phyloP scores from a whole-genome alignment of 1,140 invertebrate genomes.

The Portunus trituberculatus region DNA sequence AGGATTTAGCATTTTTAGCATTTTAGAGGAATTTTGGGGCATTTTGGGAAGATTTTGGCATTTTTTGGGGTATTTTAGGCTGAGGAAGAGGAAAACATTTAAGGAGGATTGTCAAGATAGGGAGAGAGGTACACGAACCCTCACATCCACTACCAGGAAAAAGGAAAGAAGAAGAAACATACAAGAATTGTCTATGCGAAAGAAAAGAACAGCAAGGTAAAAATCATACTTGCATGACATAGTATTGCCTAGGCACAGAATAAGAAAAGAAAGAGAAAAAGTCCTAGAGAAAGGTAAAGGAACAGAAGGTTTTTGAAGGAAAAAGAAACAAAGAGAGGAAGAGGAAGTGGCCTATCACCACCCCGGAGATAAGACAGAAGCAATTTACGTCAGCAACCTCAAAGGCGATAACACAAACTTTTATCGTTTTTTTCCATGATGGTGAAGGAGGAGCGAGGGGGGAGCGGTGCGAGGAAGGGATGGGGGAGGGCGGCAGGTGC shows the following conservation, averaged over 20 bases:
- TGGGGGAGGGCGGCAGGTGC: neutral
- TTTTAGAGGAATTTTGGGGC: too few relatives aligned
- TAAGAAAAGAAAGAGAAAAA: neutral
- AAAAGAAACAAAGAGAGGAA: slow-evolving; percentile 17
- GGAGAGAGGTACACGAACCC: neutral
- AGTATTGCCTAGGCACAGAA: neutral
- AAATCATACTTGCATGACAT: too few relatives aligned
- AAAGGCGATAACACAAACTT: slow-evolving; percentile 64
- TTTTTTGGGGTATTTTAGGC: too few relatives aligned
- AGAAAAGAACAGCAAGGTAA: too few relatives aligned
- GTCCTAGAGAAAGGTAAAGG: neutral
- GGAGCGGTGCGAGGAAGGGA: neutral
- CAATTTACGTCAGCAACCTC: slow-evolving; percentile 64
- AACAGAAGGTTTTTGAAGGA: neutral
- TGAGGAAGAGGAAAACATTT: too few relatives aligned
- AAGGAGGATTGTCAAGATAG: too few relatives aligned
- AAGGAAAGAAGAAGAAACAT: neutral
- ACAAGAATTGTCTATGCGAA: too few relatives aligned
- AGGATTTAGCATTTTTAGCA: too few relatives aligned
- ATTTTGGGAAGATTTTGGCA: too few relatives aligned
- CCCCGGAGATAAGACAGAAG: slow-evolving; percentile 59
- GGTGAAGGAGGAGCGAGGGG: neutral
- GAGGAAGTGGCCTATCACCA: slow-evolving; percentile 52
- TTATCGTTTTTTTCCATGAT: slow-evolving; percentile 49
- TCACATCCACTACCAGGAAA: neutral